These are phyloP conservation scores for Crotophaga sulcirostris DNA, from an alignment of 2,113 vertebrate species.

Conservation along the genomic window DNA sequence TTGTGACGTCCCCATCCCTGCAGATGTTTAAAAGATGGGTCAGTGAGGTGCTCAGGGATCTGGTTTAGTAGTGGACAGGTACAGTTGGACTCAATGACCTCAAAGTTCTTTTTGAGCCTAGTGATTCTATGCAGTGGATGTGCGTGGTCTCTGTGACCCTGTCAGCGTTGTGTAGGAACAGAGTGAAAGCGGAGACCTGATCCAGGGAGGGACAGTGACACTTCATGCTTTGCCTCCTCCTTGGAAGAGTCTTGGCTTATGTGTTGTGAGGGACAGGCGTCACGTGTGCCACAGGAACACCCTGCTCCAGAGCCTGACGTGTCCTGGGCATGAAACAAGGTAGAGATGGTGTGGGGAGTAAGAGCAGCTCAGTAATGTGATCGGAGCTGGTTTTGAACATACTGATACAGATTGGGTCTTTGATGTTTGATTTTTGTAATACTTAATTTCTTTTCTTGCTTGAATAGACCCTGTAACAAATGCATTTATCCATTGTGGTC, in stretches of 20 bases:
- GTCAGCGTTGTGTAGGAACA: rapidly evolving
- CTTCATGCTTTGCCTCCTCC: no score
- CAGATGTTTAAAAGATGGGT: no score
- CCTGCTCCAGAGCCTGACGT: not conserved
- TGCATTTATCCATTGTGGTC: rapidly evolving
- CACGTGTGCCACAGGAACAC: rapidly evolving
- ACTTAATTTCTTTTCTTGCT: not conserved
- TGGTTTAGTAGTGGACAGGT: no score
- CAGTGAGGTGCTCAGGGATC: no score
- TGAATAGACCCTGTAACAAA: no score
- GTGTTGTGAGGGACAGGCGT: rapidly evolving
- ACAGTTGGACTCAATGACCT: no score
- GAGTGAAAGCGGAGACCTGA: rapidly evolving
- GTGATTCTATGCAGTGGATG: no score
- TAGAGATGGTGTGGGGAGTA: rapidly evolving
- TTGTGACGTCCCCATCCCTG: no score
- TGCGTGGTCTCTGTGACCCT: not conserved
- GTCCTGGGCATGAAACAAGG: not conserved
- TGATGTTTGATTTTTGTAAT: not conserved
- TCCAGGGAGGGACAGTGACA: rapidly evolving
- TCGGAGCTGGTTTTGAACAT: rapidly evolving
- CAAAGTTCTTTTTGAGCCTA: no score
- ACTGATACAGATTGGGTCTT: rapidly evolving
- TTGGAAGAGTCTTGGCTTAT: rapidly evolving
- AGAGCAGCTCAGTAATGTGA: rapidly evolving